Base-by-base conservation (phyloP, 64 coral and sea anemone genomes). In the Porites australiensis region DNA sequence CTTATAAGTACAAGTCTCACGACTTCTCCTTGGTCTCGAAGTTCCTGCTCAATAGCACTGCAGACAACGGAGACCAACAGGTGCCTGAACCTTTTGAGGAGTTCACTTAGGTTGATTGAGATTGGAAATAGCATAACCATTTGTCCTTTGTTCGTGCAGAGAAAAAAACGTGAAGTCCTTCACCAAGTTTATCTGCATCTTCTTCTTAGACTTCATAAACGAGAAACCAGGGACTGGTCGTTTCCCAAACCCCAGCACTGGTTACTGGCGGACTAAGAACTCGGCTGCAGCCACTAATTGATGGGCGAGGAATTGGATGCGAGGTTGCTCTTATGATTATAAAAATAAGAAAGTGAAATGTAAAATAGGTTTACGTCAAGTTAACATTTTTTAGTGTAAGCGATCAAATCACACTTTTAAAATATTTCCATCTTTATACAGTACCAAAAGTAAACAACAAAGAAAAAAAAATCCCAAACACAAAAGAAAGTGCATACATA, bases 1-100 rank as follows among this genome's bases (percentile, higher is more conserved):
- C n/a, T n/a, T n/a, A n/a, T n/a, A n/a, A n/a, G n/a, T n/a, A n/a
- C 74, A 21, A 89, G 61, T 89, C 44, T 77, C 12, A 77, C 70
- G 8, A 89, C 58, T 16, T 89, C 86, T 58, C 86, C 86, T 77
- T 88, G 86, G 9, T 77, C 69, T 16, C 70, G 68, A 59, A 88
- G 58, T 60, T 88, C 50, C 54, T 89, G 72, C 20, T 89, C 58
- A 19, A 89, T 89, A 27, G 87, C 21, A 50, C 87, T 64, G 74
- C 59, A 89, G 15, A 89, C 18, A n/a, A 77, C n/a, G 19, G 52
- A 58, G 18, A 89, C 58, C 1, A 72, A 89, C 9, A 89, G 72
- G 15, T 46, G 9, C 4, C 87, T 54, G 60, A 89, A 77, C 50
- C 27, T 89, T 58, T 89, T 55, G 8, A 43, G 44, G n/a, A 89